phyloP scores from a whole-genome alignment of 2,113 vertebrate species.

The Fulica atra region DNA sequence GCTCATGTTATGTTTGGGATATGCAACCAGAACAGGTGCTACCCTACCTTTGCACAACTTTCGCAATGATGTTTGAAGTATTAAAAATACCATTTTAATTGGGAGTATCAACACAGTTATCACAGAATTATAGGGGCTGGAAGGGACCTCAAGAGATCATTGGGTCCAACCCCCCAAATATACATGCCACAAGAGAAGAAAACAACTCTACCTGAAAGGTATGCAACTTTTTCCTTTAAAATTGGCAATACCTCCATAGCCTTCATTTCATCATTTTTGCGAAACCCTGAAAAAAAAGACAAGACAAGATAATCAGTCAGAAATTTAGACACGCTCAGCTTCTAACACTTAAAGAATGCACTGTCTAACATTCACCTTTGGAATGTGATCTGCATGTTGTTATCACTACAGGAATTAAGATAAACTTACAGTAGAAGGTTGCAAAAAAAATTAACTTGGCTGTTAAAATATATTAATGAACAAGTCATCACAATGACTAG shows the following conservation, averaged over 20 bases:
- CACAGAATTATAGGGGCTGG: too few relatives aligned
- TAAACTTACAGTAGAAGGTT: background rate
- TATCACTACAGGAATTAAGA: background rate
- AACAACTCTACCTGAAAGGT: slow-evolving; percentile 88
- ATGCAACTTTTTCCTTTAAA: slow-evolving; percentile 97
- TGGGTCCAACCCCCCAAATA: too few relatives aligned
- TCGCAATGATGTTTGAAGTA: background rate
- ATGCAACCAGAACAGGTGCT: background rate
- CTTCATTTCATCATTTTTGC: slow-evolving; percentile 98
- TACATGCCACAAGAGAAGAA: background rate
- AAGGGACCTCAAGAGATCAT: too few relatives aligned
- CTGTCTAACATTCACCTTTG: background rate
- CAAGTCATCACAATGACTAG: background rate
- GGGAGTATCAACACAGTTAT: background rate
- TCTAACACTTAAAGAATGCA: background rate
- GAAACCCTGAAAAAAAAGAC: slow-evolving; percentile 85
- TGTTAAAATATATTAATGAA: background rate
- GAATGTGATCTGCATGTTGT: background rate
- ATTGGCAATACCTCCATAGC: slow-evolving; percentile 96
- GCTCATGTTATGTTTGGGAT: background rate
- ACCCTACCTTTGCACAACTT: background rate
- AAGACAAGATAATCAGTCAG: background rate
- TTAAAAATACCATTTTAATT: background rate
- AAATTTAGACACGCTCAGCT: background rate
- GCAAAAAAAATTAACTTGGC: background rate